A percentile compares a stretch with the other conserved stretches of the same genome.
These are phyloP conservation scores for Dolichoris vasculosae DNA, from an alignment of 1,140 invertebrate species.

Conservation along the genomic window DNA sequence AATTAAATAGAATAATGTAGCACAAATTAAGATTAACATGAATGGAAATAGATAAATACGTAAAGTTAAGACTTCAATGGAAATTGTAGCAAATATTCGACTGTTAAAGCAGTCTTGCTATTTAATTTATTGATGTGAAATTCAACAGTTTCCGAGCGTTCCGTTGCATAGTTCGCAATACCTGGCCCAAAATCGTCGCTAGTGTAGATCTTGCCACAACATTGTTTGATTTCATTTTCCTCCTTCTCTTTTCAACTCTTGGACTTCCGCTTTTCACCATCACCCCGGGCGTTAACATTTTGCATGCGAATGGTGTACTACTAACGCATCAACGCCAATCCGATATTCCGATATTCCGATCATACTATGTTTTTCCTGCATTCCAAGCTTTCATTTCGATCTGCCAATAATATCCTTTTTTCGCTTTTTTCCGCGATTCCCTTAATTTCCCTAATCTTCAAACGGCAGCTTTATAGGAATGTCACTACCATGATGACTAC, in stretches of 20 bases:
- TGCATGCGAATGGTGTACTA: not conserved
- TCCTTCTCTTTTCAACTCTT: constrained; percentile 17
- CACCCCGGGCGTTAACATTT: not conserved
- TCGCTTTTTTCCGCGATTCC: not conserved
- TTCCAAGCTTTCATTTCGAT: not conserved
- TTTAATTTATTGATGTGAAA: constrained; percentile 71
- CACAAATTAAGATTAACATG: not conserved
- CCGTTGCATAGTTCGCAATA: constrained; percentile 30
- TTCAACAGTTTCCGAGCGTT: constrained; percentile 64
- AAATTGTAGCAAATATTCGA: constrained; percentile 57
- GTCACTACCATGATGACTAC: not conserved
- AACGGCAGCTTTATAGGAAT: not conserved
- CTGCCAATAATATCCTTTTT: constrained; percentile 18
- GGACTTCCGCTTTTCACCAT: constrained; percentile 8
- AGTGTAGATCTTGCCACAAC: constrained; percentile 53
- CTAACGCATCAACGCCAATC: not conserved
- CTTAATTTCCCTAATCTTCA: not conserved
- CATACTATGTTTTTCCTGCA: not conserved
- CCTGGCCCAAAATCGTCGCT: constrained; percentile 54
- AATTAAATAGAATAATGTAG: not conserved
- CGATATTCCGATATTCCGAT: constrained; percentile 41
- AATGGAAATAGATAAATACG: not conserved
- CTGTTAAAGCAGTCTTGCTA: constrained; percentile 68
- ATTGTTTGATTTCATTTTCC: constrained; percentile 58
- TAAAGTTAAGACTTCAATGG: not conserved